Evolutionary conservation across 37 sponge, comb jelly and placozoan genomes (phyloP), one percentile per base, ranked within the genome.

Genomic region (Lycopodina hypogea): DNA sequence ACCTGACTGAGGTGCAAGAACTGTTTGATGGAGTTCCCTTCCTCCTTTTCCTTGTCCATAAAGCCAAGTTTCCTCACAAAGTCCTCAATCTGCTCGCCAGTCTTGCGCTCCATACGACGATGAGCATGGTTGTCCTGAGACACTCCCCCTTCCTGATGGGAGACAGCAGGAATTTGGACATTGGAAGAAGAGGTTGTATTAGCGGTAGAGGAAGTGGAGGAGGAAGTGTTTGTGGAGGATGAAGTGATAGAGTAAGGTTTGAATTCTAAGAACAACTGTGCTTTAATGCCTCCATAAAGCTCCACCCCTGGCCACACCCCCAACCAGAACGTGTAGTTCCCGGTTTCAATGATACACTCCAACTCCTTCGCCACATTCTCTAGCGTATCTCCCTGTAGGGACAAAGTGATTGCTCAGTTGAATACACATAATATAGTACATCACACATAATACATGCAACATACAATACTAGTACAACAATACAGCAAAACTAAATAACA

Each of bases 11-110:
- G 19, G 58, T 82, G 88, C 21, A 81, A 61, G 57, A 87, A 87
- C 24, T 70, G 71, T 50, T 86, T 83, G 22, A 80, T 83, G 33
- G 74, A 70, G 42, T 83, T 80, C 56, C 81, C 87, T 41, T 78
- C 86, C 34, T 86, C 91, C 56, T 79, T 83, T 50, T 85, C 87
- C 6, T 68, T 70, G 41, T 92, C 92, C 42, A 95, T 68, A 67
- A 95, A 92, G 35, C 96, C 96, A 29, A 95, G 75, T 61, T 89
- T 92, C 53, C 92, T 81, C 36, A 92, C 93, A 80, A 95, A 95
- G 67, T 95, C 96, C 36, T 79, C 75, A 58, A 95, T 86, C 71
- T 86, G 87, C 57, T 89, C 90, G 2, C 53, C 69, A 48, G 78
- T 83, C 94, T 87, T 86, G 17, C 21, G 24, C 78, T 78, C 77